Conservation (phyloP, 2,113 vertebrate genomes). For the Ammodytes dubius region DNA sequence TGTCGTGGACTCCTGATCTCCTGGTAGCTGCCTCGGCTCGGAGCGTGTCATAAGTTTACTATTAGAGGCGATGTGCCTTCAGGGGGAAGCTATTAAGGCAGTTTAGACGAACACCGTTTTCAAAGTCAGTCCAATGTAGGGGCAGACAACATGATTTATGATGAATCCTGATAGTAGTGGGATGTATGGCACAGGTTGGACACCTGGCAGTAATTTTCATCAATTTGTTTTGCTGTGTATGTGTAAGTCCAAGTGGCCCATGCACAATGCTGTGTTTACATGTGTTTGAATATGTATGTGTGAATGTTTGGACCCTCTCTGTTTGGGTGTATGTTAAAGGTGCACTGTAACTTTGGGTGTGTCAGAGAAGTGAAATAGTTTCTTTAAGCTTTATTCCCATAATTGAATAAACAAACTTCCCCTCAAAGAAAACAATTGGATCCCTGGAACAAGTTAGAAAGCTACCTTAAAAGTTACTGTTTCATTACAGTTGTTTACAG, state of each 20-base stretch:
- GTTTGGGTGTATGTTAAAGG: not conserved
- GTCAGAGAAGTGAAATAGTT: too few species aligned
- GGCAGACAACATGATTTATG: slow-evolving; percentile 67
- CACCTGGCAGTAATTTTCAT: slow-evolving; percentile 67
- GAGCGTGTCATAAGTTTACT: slow-evolving; percentile 40
- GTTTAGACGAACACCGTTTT: slow-evolving; percentile 41
- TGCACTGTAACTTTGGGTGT: too few species aligned
- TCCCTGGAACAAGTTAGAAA: too few species aligned
- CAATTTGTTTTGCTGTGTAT: slow-evolving; percentile 47
- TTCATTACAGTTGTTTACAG: too few species aligned
- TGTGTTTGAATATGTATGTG: not conserved
- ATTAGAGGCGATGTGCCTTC: slow-evolving; percentile 62
- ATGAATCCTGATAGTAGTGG: slow-evolving; percentile 43
- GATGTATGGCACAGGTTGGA: slow-evolving; percentile 35
- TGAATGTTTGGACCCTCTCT: not conserved
- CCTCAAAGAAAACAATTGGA: too few species aligned
- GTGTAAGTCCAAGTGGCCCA: not conserved
- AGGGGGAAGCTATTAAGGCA: slow-evolving; percentile 48
- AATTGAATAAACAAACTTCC: too few species aligned
- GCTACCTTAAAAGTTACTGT: too few species aligned
- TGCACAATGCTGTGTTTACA: not conserved
- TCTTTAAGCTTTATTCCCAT: too few species aligned
- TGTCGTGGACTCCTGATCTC: slow-evolving; percentile 48
- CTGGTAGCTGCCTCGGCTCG: slow-evolving; percentile 34
- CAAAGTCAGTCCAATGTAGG: slow-evolving; percentile 47